Conservation (phyloP, 2,888 invertebrate genomes). For the Terebella lapidaria region DNA sequence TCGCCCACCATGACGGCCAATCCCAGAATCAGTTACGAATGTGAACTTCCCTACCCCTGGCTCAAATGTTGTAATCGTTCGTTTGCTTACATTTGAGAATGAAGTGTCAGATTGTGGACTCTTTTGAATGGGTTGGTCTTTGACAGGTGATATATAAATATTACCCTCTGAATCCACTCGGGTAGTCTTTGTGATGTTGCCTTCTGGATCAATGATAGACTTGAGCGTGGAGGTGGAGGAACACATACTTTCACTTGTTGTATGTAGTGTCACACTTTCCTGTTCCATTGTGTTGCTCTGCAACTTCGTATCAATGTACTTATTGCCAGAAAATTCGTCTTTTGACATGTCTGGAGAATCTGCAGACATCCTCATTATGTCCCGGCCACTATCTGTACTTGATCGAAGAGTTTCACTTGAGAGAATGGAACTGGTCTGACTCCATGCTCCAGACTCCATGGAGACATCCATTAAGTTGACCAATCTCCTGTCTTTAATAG, state of each 20-base stretch:
- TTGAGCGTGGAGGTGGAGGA: neutral
- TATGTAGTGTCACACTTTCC: neutral
- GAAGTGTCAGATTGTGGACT: neutral
- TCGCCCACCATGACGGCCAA: neutral
- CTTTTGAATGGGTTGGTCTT: too few species aligned
- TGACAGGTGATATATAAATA: neutral
- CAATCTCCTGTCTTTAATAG: conserved; percentile 29
- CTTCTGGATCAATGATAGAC: neutral
- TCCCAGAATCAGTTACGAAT: too few species aligned
- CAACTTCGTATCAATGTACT: neutral
- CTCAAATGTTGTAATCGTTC: neutral
- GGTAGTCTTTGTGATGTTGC: neutral
- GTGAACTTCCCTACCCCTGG: neutral
- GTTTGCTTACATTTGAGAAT: neutral
- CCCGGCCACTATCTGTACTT: conserved; percentile 1
- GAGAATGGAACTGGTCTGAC: conserved; percentile 24
- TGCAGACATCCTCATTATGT: conserved; percentile 1
- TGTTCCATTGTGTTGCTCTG: neutral
- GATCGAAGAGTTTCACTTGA: conserved; percentile 24
- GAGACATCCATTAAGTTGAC: conserved; percentile 43
- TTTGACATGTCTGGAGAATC: conserved; percentile 2
- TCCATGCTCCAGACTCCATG: conserved; percentile 40
- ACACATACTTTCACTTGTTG: neutral
- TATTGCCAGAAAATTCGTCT: too few species aligned
- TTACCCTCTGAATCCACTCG: neutral